Conservation (phyloP, 2,113 vertebrate species). For the Heliornis fulica region DNA sequence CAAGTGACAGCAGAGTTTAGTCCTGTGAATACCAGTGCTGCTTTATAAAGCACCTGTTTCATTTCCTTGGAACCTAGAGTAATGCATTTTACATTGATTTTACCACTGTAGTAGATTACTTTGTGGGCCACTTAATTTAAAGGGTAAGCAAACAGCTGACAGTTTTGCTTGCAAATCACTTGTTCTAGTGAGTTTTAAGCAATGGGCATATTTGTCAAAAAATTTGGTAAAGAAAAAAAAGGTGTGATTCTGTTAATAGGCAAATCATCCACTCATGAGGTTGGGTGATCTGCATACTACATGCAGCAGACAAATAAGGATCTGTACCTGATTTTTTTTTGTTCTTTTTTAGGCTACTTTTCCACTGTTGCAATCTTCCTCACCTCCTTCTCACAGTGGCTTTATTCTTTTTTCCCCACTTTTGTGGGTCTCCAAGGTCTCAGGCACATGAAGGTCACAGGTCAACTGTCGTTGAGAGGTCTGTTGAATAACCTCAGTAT, state of each 20-base stretch:
- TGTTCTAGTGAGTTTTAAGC: conserved; percentile 9
- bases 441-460: not conserved
- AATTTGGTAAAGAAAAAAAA: not conserved
- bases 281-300: not conserved
- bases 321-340: not conserved
- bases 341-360: not conserved
- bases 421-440: not conserved
- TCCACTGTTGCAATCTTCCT: not conserved
- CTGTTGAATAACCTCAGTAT: not conserved
- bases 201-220: not conserved
- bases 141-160: conserved; percentile 53
- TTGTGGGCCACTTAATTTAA: conserved; percentile 52
- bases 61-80: conserved; percentile 33
- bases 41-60: not conserved
- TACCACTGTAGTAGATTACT: conserved; percentile 48
- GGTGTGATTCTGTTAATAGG: not conserved
- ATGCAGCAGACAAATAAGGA: not conserved
- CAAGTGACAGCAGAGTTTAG: not conserved
- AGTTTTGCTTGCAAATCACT: conserved; percentile 48
- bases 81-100: conserved; percentile 67
- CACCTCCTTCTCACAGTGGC: not conserved
- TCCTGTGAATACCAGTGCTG: not conserved
- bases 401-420: not conserved
- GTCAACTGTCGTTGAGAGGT: not conserved
- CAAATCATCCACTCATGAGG: not conserved